Evolutionary conservation across 2,797 vertebrate species (phyloP), one percentile per base, ranked within the genome.

Genomic region (Delichon dasypus): DNA sequence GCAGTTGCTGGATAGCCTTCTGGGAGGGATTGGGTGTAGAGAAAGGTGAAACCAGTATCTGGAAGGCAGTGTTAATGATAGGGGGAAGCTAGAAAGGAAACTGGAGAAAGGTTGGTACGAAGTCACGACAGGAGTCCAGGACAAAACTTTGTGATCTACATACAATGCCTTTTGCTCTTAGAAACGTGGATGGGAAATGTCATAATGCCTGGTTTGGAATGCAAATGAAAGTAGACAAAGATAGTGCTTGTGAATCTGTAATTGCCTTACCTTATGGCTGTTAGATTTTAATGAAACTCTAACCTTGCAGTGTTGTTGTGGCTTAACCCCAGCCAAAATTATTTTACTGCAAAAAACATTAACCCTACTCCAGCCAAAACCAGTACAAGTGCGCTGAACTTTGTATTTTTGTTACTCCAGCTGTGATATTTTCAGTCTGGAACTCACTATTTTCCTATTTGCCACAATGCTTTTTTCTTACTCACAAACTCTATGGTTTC

Each of bases 61-160:
- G 32, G 29, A 70, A 81, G 44, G 17, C 9, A 51, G 13, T n/a
- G 26, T 65, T 45, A 40, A 19, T 71, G 84, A 67, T 29, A 84
- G 32, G 47, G 68, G 12, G 27, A 14, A 12, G 2, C 29, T 65
- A 64, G 27, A 60, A 61, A 84, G 45, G 64, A 79, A 87, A 47
- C 4, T 13, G 55, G 44, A 34, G 23, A 76, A 58, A 19, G 5
- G 3, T 23, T 79, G 25, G 13, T 57, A 44, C 0, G 0, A 84
- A 66, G n/a, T 57, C 15, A 13, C 34, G 45, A 77, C 1, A 1
- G 10, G 20, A 86, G 25, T 40, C 42, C 30, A 0, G 0, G n/a
- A 32, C 67, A 58, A 78, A 81, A 10, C 9, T 58, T 74, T 53
- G 25, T 73, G 18, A 20, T 51, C 38, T 66, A 73, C 15, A n/a